Conservation (phyloP, 1,140 invertebrate species). For the Aricia agestis region DNA sequence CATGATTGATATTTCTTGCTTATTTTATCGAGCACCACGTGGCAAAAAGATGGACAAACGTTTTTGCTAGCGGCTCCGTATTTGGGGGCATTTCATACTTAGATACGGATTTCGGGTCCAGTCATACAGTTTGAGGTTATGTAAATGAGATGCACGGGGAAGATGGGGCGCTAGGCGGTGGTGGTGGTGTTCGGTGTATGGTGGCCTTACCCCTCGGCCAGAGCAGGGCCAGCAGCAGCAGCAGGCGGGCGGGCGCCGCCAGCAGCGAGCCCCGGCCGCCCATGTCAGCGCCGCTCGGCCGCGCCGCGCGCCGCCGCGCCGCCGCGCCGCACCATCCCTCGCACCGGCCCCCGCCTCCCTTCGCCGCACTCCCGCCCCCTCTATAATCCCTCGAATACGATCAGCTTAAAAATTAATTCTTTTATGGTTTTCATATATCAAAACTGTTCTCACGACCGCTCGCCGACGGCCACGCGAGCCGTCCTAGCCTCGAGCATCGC, state of each 20-base stretch:
- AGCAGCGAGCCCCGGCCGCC: conserved; percentile 62
- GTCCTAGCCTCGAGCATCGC: conserved; percentile 64
- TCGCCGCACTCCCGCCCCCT: conserved; percentile 55
- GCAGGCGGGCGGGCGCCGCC: conserved; percentile 68
- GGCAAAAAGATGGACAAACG: neutral
- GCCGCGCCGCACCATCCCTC: conserved; percentile 55
- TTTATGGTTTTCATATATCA: conserved; percentile 66
- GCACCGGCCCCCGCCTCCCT: conserved; percentile 55
- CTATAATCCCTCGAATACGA: conserved; percentile 60
- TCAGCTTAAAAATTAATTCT: conserved; percentile 59
- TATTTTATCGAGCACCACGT: neutral
- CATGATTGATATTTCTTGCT: neutral
- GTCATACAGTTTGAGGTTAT: neutral
- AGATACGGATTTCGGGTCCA: conserved; percentile 1
- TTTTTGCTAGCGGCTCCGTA: neutral
- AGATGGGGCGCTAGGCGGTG: too few species aligned
- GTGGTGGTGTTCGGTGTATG: neutral
- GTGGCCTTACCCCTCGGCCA: conserved; percentile 58
- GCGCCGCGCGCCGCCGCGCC: conserved; percentile 57
- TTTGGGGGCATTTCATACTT: neutral
- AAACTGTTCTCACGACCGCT: conserved; percentile 59
- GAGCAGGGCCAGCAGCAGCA: conserved; percentile 67
- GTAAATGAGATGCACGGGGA: neutral
- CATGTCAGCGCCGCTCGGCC: conserved; percentile 68
- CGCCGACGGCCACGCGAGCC: conserved; percentile 66